phyloP scores from a whole-genome alignment of 1,140 invertebrate genomes.

The Leptoteleia sp. region DNA sequence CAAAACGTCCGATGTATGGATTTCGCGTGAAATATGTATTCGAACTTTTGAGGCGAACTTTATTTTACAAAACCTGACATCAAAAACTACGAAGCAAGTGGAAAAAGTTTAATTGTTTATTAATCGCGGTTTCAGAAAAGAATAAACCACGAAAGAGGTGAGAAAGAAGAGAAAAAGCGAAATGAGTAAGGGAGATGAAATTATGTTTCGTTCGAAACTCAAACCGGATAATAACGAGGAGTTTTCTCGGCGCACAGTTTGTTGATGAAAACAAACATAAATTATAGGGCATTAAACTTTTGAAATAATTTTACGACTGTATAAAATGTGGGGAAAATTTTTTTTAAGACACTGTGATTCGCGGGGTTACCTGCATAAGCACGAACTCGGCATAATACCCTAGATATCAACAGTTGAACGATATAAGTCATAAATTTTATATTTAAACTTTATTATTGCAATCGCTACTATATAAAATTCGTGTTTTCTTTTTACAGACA shows the following conservation, averaged over 20 bases:
- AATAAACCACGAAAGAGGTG: not conserved
- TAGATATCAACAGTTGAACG: not conserved
- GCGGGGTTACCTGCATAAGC: not conserved
- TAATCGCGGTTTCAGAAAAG: not conserved
- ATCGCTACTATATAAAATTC: not conserved
- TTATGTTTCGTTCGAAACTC: not conserved
- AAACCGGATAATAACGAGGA: not conserved
- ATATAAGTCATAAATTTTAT: not conserved
- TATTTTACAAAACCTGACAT: not conserved
- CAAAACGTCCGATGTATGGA: not conserved
- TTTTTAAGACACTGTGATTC: not conserved
- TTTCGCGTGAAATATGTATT: not conserved
- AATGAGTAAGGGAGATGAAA: no score
- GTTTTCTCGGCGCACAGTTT: not conserved
- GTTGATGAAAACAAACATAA: not conserved
- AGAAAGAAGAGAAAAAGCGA: no score
- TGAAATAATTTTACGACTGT: not conserved
- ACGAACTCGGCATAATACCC: not conserved
- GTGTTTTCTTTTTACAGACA: no score
- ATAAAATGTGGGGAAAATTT: not conserved
- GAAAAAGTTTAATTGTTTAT: not conserved
- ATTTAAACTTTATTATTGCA: not conserved
- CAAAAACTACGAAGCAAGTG: not conserved
- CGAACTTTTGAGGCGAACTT: not conserved
- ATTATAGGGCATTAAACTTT: not conserved